Evolutionary conservation across 2,888 invertebrate genomes (phyloP).

Genomic region (Gerris lacustris): DNA sequence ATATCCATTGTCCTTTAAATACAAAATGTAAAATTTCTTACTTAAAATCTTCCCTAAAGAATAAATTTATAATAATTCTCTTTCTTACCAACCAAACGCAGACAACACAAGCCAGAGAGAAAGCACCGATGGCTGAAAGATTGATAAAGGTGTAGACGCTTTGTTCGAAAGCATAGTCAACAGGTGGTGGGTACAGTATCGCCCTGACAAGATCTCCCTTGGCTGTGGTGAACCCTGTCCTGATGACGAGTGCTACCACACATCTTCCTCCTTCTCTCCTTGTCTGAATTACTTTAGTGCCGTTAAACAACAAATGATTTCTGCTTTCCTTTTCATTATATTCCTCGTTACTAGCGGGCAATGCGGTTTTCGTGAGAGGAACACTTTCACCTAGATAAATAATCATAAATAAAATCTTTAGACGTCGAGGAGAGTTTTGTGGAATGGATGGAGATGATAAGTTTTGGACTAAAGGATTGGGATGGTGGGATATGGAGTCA

Average conservation of each 20-base stretch:
- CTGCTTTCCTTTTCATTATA: constrained; percentile 65
- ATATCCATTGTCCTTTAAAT: too few relatives aligned
- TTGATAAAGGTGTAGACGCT: constrained; percentile 51
- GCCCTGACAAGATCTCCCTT: constrained; percentile 67
- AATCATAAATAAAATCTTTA: too few relatives aligned
- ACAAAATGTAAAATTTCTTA: too few relatives aligned
- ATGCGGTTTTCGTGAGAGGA: constrained; percentile 73
- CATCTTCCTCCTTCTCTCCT: constrained; percentile 62
- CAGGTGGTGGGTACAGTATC: constrained; percentile 63
- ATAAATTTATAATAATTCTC: too few relatives aligned
- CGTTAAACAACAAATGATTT: constrained; percentile 77
- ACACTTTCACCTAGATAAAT: constrained; percentile 67
- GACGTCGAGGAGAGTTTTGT: too few relatives aligned
- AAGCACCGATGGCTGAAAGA: constrained; percentile 39
- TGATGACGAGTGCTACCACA: constrained; percentile 39
- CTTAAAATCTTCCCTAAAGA: too few relatives aligned
- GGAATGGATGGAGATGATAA: too few relatives aligned
- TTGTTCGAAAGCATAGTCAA: constrained; percentile 63
- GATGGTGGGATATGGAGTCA: too few relatives aligned
- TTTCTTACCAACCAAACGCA: neutral
- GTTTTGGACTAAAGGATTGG: too few relatives aligned
- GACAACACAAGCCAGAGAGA: neutral
- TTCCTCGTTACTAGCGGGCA: constrained; percentile 46
- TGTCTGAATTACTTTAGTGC: constrained; percentile 81
- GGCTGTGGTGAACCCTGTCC: constrained; percentile 52